These are phyloP conservation scores for Eristalis arbustorum DNA, from an alignment of 2,888 invertebrate genomes.

Conservation along the genomic window DNA sequence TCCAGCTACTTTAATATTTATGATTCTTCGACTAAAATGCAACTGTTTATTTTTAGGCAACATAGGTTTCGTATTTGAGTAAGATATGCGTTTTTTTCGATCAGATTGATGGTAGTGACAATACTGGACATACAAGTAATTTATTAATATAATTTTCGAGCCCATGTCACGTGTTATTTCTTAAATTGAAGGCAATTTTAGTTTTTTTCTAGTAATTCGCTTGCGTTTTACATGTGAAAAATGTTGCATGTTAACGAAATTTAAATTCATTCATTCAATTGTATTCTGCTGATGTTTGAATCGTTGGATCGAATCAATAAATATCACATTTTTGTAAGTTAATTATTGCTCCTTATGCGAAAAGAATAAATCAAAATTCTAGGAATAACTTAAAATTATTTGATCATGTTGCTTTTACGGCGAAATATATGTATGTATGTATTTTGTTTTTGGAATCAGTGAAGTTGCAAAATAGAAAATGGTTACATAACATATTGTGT, in stretches of 20 bases:
- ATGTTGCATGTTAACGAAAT: background rate
- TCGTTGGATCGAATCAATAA: constrained; percentile 15
- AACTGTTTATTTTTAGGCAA: background rate
- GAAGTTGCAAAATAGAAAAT: constrained; percentile 14
- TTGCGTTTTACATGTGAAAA: background rate
- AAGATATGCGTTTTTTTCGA: background rate
- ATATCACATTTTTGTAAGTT: constrained; percentile 39
- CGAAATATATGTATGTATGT: background rate
- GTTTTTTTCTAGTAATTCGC: background rate
- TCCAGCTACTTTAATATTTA: background rate
- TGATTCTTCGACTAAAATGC: background rate
- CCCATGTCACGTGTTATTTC: background rate
- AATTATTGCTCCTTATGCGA: constrained; percentile 9
- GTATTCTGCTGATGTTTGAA: background rate
- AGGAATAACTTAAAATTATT: background rate
- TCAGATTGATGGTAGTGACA: background rate
- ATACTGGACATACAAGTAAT: background rate
- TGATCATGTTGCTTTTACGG: constrained; percentile 32
- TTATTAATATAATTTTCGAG: background rate
- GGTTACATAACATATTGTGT: constrained; percentile 57
- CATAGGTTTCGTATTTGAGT: background rate
- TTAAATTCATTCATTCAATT: background rate
- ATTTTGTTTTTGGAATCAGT: background rate
- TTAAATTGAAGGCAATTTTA: background rate
- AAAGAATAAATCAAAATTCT: background rate